A percentile compares a stretch with the other conserved stretches of the same genome.
These are phyloP conservation scores for Dendrocincla tyrannina DNA, from an alignment of 2,797 vertebrate genomes.

Conservation along the genomic window DNA sequence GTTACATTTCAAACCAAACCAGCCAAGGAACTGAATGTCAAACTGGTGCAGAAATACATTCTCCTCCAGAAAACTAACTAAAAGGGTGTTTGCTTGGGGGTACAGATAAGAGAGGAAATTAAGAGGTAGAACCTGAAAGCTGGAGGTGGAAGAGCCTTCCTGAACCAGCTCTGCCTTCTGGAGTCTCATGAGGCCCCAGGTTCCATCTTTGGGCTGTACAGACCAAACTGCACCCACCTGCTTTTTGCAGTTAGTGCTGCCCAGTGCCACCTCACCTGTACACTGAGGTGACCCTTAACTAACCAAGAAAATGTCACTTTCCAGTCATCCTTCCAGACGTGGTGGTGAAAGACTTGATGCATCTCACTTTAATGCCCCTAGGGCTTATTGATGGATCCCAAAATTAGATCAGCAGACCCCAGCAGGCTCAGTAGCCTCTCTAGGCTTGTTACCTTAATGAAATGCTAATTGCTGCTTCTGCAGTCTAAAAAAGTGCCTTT, in stretches of 20 bases:
- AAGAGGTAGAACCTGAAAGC: not conserved
- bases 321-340: not conserved
- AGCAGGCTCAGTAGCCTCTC: not conserved
- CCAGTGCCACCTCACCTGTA: not conserved
- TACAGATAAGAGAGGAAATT: not conserved
- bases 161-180: not conserved
- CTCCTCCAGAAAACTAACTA: not conserved
- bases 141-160: not conserved
- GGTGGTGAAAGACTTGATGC: not conserved
- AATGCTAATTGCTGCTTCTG: constrained; percentile 48
- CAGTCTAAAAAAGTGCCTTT: constrained; percentile 21
- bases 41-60: not conserved
- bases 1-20: not conserved
- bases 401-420: constrained; percentile 40
- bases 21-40: not conserved
- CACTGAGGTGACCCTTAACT: not conserved
- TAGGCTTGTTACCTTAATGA: constrained; percentile 40
- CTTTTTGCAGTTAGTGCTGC: not conserved
- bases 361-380: not conserved
- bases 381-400: constrained; percentile 1
- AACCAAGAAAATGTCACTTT: not conserved
- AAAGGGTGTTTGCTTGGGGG: not conserved
- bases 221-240: not conserved
- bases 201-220: not conserved
- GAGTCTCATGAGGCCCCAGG: not conserved